Conservation (phyloP, 2,888 invertebrate species). For the Agrotis ipsilon region DNA sequence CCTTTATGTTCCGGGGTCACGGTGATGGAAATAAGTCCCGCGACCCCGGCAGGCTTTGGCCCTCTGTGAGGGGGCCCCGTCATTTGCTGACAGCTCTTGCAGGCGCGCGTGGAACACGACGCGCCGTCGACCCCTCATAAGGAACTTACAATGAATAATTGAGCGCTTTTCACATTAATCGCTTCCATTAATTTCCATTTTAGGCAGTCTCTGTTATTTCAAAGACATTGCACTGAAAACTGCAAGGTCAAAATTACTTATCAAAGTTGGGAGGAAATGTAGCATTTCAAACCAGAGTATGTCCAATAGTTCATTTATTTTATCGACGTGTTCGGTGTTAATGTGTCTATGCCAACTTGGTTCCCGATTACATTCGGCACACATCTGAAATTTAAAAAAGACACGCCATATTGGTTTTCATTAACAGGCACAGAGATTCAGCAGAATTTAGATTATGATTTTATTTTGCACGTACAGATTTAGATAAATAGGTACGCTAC, state of each 20-base stretch:
- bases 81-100: too few species aligned
- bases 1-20: too few species aligned
- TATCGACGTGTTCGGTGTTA: slow-evolving; percentile 2
- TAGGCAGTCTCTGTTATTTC: background rate
- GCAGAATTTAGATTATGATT: background rate
- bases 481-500: too few species aligned
- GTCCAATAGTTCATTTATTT: slow-evolving; percentile 13
- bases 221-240: background rate
- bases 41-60: too few species aligned
- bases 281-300: background rate
- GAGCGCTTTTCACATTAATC: background rate
- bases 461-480: background rate
- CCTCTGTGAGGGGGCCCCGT: too few species aligned
- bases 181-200: background rate
- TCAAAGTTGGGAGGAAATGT: slow-evolving; percentile 6
- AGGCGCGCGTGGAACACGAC: too few species aligned
- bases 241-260: slow-evolving; percentile 11
- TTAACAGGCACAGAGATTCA: background rate
- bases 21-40: too few species aligned
- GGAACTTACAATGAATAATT: background rate
- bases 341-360: slow-evolving; percentile 26
- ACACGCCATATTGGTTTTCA: background rate
- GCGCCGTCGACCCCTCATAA: too few species aligned
- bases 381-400: slow-evolving; percentile 25
- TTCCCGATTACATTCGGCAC: slow-evolving; percentile 22